Conservation (phyloP, 2,113 vertebrate genomes). For the Lepus americanus region DNA sequence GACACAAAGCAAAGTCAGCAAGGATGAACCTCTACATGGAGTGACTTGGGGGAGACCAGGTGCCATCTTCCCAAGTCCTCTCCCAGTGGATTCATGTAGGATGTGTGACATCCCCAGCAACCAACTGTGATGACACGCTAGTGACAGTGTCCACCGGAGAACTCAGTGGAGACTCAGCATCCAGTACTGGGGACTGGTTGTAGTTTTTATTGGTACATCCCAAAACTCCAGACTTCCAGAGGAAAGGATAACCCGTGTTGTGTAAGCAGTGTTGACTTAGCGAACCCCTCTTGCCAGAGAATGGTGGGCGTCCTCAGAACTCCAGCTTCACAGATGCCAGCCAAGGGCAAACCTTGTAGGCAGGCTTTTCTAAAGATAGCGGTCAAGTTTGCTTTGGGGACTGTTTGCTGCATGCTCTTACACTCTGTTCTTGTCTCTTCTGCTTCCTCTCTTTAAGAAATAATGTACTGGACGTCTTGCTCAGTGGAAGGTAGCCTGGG, state of each 20-base stretch:
- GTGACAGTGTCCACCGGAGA: background rate
- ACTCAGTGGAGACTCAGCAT: background rate
- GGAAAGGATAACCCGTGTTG: background rate
- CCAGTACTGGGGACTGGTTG: background rate
- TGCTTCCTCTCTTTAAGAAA: background rate
- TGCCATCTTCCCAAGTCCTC: background rate
- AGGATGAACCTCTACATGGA: background rate
- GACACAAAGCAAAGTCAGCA: background rate
- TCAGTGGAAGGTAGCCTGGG: background rate
- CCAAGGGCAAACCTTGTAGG: background rate
- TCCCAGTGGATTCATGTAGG: background rate
- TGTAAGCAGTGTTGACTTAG: background rate
- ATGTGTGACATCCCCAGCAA: background rate
- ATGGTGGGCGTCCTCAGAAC: background rate
- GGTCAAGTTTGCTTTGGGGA: background rate
- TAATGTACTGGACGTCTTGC: background rate
- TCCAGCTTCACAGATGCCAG: background rate
- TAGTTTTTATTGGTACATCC: background rate
- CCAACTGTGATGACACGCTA: background rate
- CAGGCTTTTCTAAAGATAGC: background rate
- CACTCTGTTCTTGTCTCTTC: background rate
- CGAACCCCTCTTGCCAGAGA: background rate
- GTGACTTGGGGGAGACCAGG: background rate
- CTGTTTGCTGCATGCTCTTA: background rate
- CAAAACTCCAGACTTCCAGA: background rate